A percentile compares a stretch with the other conserved stretches of the same genome.
phyloP scores from a whole-genome alignment of 2,888 invertebrate species.

The Luffia ferchaultella region DNA sequence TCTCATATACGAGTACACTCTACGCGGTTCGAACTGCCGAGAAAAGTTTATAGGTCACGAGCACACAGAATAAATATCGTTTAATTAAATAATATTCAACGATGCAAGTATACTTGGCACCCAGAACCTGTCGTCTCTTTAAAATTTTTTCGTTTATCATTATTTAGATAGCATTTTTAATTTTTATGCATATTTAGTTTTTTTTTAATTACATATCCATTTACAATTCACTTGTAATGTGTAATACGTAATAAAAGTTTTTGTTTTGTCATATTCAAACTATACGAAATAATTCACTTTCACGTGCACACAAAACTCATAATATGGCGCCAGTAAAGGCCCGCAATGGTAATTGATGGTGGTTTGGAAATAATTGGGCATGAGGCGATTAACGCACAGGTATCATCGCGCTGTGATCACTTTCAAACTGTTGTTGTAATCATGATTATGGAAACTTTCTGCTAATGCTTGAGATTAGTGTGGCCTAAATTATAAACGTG shows the following conservation, averaged over 20 bases:
- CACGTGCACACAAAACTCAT: constrained; percentile 51
- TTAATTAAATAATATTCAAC: not conserved
- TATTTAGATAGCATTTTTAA: too few relatives aligned
- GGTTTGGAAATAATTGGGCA: constrained; percentile 24
- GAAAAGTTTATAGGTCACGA: too few relatives aligned
- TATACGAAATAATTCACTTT: constrained; percentile 36
- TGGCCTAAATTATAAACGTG: not conserved
- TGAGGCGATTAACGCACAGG: constrained; percentile 5
- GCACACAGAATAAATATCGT: not conserved
- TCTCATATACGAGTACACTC: too few relatives aligned
- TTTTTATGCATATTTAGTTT: too few relatives aligned
- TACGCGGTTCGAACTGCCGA: too few relatives aligned
- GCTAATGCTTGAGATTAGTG: not conserved
- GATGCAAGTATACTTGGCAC: too few relatives aligned
- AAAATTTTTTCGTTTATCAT: too few relatives aligned
- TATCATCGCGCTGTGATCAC: not conserved
- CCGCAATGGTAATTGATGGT: constrained; percentile 58
- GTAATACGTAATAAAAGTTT: too few relatives aligned
- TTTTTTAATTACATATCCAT: too few relatives aligned
- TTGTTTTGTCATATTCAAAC: too few relatives aligned
- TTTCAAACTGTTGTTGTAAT: not conserved
- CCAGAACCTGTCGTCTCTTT: too few relatives aligned
- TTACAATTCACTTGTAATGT: too few relatives aligned
- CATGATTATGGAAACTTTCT: not conserved
- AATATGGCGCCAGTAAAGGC: constrained; percentile 40